A percentile compares a stretch with the other conserved stretches of the same genome.
Evolutionary conservation across 2,113 vertebrate species (phyloP).

Genomic region (Poecilia latipinna): DNA sequence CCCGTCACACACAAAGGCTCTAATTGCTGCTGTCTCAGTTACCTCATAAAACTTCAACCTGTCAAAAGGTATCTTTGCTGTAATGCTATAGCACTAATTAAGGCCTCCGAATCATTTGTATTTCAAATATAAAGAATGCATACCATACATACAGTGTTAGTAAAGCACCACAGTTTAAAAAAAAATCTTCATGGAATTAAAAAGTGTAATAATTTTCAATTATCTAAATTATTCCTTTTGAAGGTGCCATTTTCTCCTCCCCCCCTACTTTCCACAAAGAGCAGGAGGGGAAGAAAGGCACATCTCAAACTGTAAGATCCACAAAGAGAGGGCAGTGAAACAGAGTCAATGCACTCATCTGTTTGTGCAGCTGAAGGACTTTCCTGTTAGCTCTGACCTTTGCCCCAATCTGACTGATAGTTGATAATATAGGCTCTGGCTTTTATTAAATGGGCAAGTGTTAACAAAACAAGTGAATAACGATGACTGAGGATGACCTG

Average conservation of each 20-base stretch:
- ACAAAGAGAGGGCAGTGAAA: background rate
- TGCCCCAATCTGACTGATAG: slow-evolving; percentile 14
- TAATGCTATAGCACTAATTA: background rate
- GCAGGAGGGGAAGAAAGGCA: slow-evolving; percentile 10
- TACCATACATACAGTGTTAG: background rate
- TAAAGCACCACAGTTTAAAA: background rate
- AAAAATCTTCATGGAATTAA: background rate
- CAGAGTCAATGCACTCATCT: slow-evolving; percentile 56
- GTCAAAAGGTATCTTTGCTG: no score
- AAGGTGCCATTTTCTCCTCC: background rate
- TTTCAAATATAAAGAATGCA: background rate
- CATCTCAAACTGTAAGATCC: slow-evolving; percentile 14
- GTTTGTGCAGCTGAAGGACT: slow-evolving; percentile 69
- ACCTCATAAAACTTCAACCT: slow-evolving; percentile 5
- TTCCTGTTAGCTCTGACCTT: slow-evolving; percentile 53
- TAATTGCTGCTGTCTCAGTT: background rate
- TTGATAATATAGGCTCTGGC: slow-evolving; percentile 6
- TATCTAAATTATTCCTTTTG: background rate
- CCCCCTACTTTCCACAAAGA: slow-evolving; percentile 6
- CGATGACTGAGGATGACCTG: background rate
- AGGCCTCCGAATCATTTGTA: background rate
- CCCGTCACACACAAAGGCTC: slow-evolving; percentile 9
- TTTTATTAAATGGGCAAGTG: background rate
- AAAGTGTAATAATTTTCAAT: background rate
- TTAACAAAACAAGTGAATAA: background rate